These are phyloP conservation scores for Cerceris ruficornis DNA, from an alignment of 2,888 invertebrate genomes.

Conservation along the genomic window DNA sequence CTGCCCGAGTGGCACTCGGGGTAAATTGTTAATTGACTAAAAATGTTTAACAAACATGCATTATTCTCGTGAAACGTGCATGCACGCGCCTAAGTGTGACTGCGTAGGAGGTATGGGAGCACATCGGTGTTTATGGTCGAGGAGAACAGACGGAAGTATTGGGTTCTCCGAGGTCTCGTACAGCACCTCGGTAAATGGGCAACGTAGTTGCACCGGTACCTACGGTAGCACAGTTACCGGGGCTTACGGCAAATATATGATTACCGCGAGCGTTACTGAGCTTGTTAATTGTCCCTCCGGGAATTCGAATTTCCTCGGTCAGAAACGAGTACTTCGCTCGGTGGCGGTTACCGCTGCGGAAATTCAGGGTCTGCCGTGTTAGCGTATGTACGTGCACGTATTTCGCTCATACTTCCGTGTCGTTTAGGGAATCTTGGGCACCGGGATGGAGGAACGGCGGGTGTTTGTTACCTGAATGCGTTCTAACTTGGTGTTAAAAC, in stretches of 20 bases:
- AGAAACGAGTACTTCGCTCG: slow-evolving; percentile 27
- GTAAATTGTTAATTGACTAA: too few relatives aligned
- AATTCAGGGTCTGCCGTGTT: slow-evolving; percentile 20
- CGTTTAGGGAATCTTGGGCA: background rate
- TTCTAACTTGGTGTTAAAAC: too few relatives aligned
- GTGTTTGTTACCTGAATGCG: too few relatives aligned
- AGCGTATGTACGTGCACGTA: background rate
- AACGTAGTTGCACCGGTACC: slow-evolving; percentile 36
- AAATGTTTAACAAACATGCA: too few relatives aligned
- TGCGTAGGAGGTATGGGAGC: background rate
- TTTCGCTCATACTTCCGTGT: background rate
- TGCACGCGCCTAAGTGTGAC: too few relatives aligned
- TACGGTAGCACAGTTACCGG: slow-evolving; percentile 44
- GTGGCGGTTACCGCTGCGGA: slow-evolving; percentile 32
- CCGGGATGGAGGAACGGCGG: too few relatives aligned
- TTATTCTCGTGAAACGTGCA: too few relatives aligned
- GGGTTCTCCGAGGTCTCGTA: slow-evolving; percentile 8
- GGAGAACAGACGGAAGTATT: background rate
- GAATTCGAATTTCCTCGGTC: slow-evolving; percentile 60
- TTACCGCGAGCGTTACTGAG: slow-evolving; percentile 51
- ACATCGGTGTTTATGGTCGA: background rate
- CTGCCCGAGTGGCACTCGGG: too few relatives aligned
- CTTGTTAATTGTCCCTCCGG: slow-evolving; percentile 60
- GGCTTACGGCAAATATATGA: slow-evolving; percentile 58
- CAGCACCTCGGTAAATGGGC: slow-evolving; percentile 34